Base-by-base conservation (phyloP, 2,888 invertebrate genomes). In the Phortica okadai region DNA sequence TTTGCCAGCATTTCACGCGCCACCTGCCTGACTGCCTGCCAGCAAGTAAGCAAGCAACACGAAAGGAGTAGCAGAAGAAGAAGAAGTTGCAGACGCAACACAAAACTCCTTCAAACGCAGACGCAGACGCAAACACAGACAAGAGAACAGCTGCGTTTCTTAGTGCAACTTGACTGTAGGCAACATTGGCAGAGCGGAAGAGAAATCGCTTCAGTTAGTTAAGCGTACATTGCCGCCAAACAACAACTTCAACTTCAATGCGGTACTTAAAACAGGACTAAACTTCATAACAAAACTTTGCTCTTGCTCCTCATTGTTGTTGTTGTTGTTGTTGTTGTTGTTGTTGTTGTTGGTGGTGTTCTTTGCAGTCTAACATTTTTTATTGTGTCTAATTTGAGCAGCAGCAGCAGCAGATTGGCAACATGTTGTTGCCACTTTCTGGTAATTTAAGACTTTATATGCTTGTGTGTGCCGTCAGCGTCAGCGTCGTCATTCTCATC, bases 311-410 rank as follows among this genome's bases (percentile, higher is more conserved):
- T 21, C 21, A 21, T 21, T 21, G 21, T 21, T 21, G 21, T 21
- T 21, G 21, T 21, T 21, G 21, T 21, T 21, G 21, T 21, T 21
- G 21, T 21, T 21, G 21, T 21, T 21, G 21, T 21, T 21, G 21
- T 21, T 21, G 21, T 0, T 21, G 78, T 76, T 62, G 50, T 10
- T 73, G 70, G 80, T 80, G 33, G 2, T 5, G 33, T 33, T 33
- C 33, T 33, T 33, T 33, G 33, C 33, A 67, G 74, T 77, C 82
- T 79, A 82, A 86, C 81, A 72, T 79, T 82, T 80, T 85, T 85
- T 88, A 83, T 83, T 81, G 81, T 79, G 79, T 86, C 83, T 85
- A 86, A 88, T 83, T 83, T 84, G 81, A 33, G 33, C 33, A 33
- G 33, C 33, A 33, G 33, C 33, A 33, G 33, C 33, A 33, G 79